A percentile compares a stretch with the other conserved stretches of the same genome.
phyloP scores from a whole-genome alignment of 2,113 vertebrate species.

The Galbula dea region DNA sequence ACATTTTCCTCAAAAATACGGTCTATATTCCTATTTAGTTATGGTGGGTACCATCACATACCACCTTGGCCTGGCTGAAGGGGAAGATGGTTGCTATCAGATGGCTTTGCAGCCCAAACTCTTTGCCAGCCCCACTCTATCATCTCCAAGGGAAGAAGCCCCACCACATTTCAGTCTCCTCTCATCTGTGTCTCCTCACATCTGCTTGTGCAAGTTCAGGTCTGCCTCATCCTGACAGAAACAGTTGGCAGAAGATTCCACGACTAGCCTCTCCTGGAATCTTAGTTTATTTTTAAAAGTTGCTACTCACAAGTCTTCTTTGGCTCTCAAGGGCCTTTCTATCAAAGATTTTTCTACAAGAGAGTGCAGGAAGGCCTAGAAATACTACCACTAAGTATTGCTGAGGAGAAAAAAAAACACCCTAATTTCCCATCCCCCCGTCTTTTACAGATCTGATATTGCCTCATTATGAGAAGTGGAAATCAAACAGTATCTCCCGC shows the following conservation, averaged over 20 bases:
- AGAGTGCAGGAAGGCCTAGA: neutral
- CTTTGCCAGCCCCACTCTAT: neutral
- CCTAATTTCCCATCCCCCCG: neutral
- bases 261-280: neutral
- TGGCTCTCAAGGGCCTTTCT: neutral
- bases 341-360: neutral
- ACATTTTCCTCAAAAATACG: rapidly evolving
- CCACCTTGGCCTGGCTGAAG: neutral
- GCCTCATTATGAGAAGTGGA: neutral
- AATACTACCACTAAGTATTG: neutral
- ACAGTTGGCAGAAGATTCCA: neutral
- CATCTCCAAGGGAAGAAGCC: neutral
- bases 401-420: neutral
- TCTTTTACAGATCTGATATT: neutral
- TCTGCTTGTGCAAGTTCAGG: rapidly evolving
- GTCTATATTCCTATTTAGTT: neutral
- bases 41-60: neutral
- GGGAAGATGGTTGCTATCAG: rapidly evolving
- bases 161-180: neutral
- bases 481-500: neutral
- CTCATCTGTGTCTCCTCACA: neutral
- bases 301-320: neutral
- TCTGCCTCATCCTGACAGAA: neutral
- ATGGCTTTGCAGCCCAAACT: neutral
- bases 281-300: conserved; percentile 45